phyloP scores from a whole-genome alignment of 2,888 invertebrate species.

The Cerceris rybyensis region DNA sequence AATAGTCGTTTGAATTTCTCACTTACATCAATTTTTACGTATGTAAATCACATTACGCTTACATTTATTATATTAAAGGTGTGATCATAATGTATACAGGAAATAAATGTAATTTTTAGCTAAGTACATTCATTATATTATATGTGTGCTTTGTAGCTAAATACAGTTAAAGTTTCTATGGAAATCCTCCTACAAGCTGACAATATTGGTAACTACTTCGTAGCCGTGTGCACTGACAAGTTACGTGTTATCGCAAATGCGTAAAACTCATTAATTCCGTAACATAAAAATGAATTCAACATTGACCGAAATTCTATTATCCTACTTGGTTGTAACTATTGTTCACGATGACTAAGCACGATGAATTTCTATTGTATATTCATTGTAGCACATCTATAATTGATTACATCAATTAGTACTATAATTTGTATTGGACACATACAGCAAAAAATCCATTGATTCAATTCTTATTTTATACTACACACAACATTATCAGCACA shows the following conservation, averaged over 20 bases:
- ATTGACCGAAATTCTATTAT: background rate
- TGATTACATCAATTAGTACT: background rate
- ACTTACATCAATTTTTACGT: background rate
- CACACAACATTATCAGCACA: too few relatives aligned
- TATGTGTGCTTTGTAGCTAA: conserved; percentile 7
- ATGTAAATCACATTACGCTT: background rate
- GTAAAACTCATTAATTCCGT: too few relatives aligned
- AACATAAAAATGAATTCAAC: too few relatives aligned
- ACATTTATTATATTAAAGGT: conserved; percentile 17
- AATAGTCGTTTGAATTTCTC: conserved; percentile 7
- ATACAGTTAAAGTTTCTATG: background rate
- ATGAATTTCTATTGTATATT: background rate
- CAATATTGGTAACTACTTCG: conserved; percentile 1
- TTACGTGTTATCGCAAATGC: too few relatives aligned
- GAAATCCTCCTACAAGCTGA: background rate
- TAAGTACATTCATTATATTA: conserved; percentile 19
- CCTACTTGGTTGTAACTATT: background rate
- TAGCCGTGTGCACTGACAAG: conserved; percentile 1
- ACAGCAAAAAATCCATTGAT: too few relatives aligned
- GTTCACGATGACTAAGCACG: conserved; percentile 1
- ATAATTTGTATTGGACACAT: background rate
- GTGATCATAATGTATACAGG: conserved; percentile 13
- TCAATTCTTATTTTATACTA: too few relatives aligned
- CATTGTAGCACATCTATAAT: too few relatives aligned
- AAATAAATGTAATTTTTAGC: conserved; percentile 28